Evolutionary conservation across 92 coral and sea anemone species (phyloP).

Genomic region (Phenganax subtilis): DNA sequence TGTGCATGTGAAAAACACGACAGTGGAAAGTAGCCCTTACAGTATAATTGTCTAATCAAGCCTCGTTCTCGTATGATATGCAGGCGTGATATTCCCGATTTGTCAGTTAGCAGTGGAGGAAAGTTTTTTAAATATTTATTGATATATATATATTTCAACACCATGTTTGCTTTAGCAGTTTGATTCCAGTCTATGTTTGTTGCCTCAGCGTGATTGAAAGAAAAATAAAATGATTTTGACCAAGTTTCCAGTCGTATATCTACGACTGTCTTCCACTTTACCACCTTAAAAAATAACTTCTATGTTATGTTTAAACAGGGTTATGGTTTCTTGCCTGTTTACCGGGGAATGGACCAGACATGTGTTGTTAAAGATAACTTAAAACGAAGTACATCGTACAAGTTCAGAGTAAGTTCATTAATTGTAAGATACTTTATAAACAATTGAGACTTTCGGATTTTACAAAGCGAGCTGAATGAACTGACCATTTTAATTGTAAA

Average conservation of each 20-base stretch:
- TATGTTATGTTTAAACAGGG: slow-evolving; percentile 51
- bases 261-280: background rate
- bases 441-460: no score
- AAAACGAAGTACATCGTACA: slow-evolving; percentile 72
- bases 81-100: background rate
- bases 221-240: no score
- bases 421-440: no score
- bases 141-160: background rate
- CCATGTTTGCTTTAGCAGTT: no score
- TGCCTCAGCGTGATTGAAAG: no score
- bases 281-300: background rate
- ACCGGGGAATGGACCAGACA: slow-evolving; percentile 67
- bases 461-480: no score
- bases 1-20: no score
- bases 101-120: background rate
- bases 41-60: no score
- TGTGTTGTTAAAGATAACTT: slow-evolving; percentile 60
- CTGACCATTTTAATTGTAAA: no score
- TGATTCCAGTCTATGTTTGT: no score
- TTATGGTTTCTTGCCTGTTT: slow-evolving; percentile 78
- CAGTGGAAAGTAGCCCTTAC: no score
- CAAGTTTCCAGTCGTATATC: background rate
- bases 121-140: background rate
- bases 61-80: background rate
- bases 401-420: slow-evolving; percentile 71